phyloP scores from a whole-genome alignment of 2,113 vertebrate genomes.

The Phrynosoma blainvillii region DNA sequence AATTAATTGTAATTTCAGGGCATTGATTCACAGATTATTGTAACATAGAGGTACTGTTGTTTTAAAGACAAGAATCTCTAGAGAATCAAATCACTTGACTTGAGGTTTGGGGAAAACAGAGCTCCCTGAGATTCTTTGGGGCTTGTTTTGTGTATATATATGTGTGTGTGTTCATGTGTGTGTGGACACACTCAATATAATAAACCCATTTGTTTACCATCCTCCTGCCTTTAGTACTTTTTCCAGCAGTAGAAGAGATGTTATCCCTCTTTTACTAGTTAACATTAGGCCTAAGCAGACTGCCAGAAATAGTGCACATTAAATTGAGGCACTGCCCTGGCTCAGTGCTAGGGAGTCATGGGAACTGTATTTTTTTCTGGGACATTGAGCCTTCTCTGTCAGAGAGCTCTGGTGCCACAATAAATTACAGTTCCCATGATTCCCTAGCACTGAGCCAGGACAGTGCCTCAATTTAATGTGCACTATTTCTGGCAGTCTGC shows the following conservation, averaged over 20 bases:
- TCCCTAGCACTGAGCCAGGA: too few relatives aligned
- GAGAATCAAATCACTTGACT: neutral
- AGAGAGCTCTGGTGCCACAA: too few relatives aligned
- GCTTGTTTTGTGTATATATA: neutral
- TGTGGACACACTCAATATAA: neutral
- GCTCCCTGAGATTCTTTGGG: neutral
- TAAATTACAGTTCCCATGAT: too few relatives aligned
- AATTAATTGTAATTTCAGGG: too few relatives aligned
- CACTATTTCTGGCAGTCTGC: too few relatives aligned
- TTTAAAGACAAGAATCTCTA: neutral
- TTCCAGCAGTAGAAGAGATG: neutral
- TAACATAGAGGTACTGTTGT: neutral
- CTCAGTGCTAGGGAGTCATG: too few relatives aligned
- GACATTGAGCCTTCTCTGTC: too few relatives aligned
- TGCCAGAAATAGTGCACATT: too few relatives aligned
- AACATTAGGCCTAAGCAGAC: too few relatives aligned
- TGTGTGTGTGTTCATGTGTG: neutral
- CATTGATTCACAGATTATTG: neutral
- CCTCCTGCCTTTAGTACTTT: accelerated
- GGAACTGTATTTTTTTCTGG: too few relatives aligned
- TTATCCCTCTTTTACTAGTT: constrained; percentile 4
- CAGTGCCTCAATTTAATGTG: too few relatives aligned
- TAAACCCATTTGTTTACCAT: neutral
- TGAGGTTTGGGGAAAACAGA: neutral
- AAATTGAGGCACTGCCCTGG: too few relatives aligned